Percentiles rank a stretch among this genome's conserved stretches.
Evolutionary conservation across 2,888 invertebrate species (phyloP).

Genomic region (Drosophila suboccidentalis): DNA sequence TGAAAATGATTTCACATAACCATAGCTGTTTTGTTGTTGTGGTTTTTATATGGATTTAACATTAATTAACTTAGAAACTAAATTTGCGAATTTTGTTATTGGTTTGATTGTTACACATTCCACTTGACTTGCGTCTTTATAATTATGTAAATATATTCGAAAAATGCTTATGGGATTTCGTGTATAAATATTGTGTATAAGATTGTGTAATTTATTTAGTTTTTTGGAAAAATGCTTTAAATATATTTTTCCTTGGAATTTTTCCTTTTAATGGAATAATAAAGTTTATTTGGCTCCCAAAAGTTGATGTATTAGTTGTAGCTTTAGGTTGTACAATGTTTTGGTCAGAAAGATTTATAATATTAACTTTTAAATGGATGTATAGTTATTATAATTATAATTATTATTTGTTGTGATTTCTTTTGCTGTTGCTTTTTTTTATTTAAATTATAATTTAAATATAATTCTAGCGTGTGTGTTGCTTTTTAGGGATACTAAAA

Average conservation of each 20-base stretch:
- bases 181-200: slow-evolving; percentile 32
- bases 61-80: slow-evolving; percentile 61
- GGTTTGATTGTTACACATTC: slow-evolving; percentile 55
- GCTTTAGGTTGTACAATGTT: slow-evolving; percentile 34
- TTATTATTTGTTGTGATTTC: slow-evolving; percentile 14
- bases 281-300: slow-evolving; percentile 46
- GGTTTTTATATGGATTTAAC: slow-evolving; percentile 24
- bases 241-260: background rate
- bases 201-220: slow-evolving; percentile 24
- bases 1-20: slow-evolving; percentile 50
- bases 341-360: slow-evolving; percentile 39
- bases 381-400: slow-evolving; percentile 16
- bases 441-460: background rate
- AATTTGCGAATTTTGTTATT: slow-evolving; percentile 38
- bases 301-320: slow-evolving; percentile 46
- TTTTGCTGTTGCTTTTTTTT: slow-evolving; percentile 4
- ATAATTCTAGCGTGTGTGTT: slow-evolving; percentile 3
- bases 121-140: slow-evolving; percentile 28
- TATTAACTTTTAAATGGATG: slow-evolving; percentile 22
- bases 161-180: slow-evolving; percentile 15
- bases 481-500: slow-evolving; percentile 15
- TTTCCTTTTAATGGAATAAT: slow-evolving; percentile 5
- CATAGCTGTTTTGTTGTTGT: slow-evolving; percentile 22
- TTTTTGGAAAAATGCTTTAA: slow-evolving; percentile 13
- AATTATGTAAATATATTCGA: slow-evolving; percentile 37